phyloP scores from a whole-genome alignment of 2,797 vertebrate species.

The Pseudochirops cupreus region DNA sequence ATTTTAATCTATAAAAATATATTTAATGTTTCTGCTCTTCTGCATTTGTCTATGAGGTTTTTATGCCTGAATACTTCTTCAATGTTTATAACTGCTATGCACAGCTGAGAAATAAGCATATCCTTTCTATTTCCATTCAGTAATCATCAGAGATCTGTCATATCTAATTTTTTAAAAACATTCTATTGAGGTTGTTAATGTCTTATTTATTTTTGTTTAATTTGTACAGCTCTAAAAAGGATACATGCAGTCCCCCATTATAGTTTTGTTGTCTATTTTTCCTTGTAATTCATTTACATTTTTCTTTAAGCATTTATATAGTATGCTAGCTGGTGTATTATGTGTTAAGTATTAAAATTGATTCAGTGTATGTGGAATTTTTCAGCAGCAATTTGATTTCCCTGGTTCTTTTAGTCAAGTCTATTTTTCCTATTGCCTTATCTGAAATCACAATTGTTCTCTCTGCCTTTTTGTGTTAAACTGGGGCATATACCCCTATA shows the following conservation, averaged over 20 bases:
- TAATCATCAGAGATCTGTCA: not conserved
- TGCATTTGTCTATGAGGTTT: not conserved
- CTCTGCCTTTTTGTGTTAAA: not conserved
- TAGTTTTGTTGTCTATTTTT: not conserved
- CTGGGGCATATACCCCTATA: not conserved
- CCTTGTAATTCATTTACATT: not conserved
- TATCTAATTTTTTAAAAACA: not conserved
- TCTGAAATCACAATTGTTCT: not conserved
- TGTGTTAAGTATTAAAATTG: not conserved
- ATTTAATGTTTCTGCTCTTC: not conserved
- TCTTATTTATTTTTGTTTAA: not conserved
- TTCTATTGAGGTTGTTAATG: not conserved
- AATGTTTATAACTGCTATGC: not conserved
- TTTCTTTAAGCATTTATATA: not conserved
- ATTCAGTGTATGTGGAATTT: not conserved
- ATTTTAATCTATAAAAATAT: no score
- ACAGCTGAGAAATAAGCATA: not conserved
- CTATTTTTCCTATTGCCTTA: not conserved
- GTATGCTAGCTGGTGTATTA: not conserved
- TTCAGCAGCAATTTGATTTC: not conserved
- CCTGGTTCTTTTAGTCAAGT: not conserved
- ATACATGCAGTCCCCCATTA: not conserved
- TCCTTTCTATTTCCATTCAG: not conserved
- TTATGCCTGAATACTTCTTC: not conserved
- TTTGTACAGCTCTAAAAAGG: not conserved